Evolutionary conservation across 2,797 vertebrate genomes (phyloP).

Genomic region (Pseudochirops corinnae): DNA sequence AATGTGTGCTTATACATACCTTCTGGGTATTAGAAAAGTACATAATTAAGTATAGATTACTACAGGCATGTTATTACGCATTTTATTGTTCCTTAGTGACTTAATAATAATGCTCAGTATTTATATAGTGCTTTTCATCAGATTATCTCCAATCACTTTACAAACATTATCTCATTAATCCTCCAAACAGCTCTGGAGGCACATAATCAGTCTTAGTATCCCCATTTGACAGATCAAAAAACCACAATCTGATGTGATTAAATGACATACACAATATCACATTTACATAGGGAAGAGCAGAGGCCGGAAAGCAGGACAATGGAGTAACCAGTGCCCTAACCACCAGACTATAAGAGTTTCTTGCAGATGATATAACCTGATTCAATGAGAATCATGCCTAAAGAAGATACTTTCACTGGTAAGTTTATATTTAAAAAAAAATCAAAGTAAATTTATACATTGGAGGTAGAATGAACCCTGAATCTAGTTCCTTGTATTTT

Average conservation of each 20-base stretch:
- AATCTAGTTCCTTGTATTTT: background rate
- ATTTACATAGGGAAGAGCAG: background rate
- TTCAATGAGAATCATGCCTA: fast-evolving
- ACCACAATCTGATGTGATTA: conserved; percentile 3
- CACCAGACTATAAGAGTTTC: background rate
- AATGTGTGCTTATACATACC: conserved; percentile 20
- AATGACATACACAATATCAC: background rate
- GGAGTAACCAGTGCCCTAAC: background rate
- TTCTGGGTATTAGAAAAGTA: conserved; percentile 68
- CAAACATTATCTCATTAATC: conserved; percentile 67
- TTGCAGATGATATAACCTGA: background rate
- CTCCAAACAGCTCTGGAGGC: conserved; percentile 38
- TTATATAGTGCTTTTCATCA: conserved; percentile 45
- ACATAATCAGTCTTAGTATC: conserved; percentile 25
- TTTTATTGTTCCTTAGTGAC: conserved; percentile 55
- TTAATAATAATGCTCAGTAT: conserved; percentile 50
- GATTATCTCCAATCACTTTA: conserved; percentile 57
- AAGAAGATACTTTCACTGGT: background rate
- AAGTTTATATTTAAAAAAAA: background rate
- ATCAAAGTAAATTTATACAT: fast-evolving
- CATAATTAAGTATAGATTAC: conserved; percentile 70
- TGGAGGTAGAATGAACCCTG: background rate
- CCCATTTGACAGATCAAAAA: conserved; percentile 41
- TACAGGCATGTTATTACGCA: conserved; percentile 47
- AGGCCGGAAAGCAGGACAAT: background rate